Base-by-base conservation (phyloP, 2,113 vertebrate species). In the Ceyx melanurus region DNA sequence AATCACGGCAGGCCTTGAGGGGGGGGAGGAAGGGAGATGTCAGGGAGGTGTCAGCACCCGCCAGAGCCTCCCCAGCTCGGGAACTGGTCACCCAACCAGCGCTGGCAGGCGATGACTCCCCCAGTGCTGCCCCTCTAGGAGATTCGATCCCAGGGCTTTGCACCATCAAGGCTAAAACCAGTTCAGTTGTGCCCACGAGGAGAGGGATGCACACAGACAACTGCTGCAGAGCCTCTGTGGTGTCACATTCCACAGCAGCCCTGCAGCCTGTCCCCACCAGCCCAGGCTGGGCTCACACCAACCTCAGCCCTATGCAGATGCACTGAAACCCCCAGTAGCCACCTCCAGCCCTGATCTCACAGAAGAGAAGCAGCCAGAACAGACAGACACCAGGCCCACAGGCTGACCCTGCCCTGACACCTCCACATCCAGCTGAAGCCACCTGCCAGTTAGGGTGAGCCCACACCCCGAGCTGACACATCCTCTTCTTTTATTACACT, bases 1-100 rank as follows among this genome's bases (percentile, higher is more conserved):
- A 99, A 97, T 99, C 99, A 7, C 98, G 98, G 97, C 99, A 99
- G 64, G 99, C 99, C 99, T 99, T 97, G 4, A n/a, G n/a, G 33
- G 19, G 60, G 33, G 31, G 26, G 37, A 37, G 37, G 33, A 42
- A 7, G 28, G 57, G 53, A 66, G 6, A 5, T 1, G 5, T 92
- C 37, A 37, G 37, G 37, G 37, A 37, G 37, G 37, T 37, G 5
- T 92, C 86, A 92, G 71, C 20, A 11, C 25, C 43, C 2, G 0
- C 35, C 43, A 23, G 1, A 1, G 50, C 14, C 62, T 53, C 7
- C 1, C 0, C 16, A 20, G 31, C 40, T 26, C 1, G 1, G 18
- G 45, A 64, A 28, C 48, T 46, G 1, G 0, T 29, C 54, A 6
- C 0, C 1, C 22, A 67, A 42, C 42, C 28, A 19, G 23, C 5